A percentile compares a stretch with the other conserved stretches of the same genome.
Conservation (phyloP, 2,113 vertebrate species). For the Trematocara marginatum region DNA sequence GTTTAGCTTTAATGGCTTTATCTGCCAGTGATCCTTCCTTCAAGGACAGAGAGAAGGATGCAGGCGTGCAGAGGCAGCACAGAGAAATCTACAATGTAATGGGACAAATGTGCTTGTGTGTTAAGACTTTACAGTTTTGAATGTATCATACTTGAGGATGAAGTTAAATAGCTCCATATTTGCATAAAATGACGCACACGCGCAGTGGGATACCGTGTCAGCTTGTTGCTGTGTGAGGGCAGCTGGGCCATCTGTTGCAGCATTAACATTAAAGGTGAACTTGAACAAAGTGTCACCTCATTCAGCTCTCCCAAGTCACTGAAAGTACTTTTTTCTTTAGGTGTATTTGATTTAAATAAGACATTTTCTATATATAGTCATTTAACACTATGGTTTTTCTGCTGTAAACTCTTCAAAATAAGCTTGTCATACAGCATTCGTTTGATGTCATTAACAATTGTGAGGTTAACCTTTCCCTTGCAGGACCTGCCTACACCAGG, state of each 20-base stretch:
- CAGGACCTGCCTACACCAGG: neutral
- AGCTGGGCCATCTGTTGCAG: conserved; percentile 17
- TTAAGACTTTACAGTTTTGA: neutral
- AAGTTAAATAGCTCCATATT: neutral
- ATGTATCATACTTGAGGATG: neutral
- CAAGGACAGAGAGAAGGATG: conserved; percentile 4
- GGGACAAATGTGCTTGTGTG: neutral
- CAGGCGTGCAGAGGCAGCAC: neutral
- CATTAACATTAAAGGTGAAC: neutral
- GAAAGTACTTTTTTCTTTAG: neutral
- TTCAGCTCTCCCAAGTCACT: neutral
- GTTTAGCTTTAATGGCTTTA: conserved; percentile 1
- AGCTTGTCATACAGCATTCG: neutral
- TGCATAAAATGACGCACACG: neutral
- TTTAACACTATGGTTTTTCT: neutral
- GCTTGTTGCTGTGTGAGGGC: neutral
- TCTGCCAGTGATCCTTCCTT: neutral
- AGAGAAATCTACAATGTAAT: neutral
- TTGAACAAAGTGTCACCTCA: neutral
- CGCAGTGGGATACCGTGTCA: conserved; percentile 11
- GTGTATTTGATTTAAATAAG: neutral
- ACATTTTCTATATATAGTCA: neutral
- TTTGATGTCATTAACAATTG: neutral
- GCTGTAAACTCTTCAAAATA: neutral
- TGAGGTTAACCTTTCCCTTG: neutral